These are phyloP conservation scores for Melanostoma scalare DNA, from an alignment of 2,888 invertebrate species.

Conservation along the genomic window DNA sequence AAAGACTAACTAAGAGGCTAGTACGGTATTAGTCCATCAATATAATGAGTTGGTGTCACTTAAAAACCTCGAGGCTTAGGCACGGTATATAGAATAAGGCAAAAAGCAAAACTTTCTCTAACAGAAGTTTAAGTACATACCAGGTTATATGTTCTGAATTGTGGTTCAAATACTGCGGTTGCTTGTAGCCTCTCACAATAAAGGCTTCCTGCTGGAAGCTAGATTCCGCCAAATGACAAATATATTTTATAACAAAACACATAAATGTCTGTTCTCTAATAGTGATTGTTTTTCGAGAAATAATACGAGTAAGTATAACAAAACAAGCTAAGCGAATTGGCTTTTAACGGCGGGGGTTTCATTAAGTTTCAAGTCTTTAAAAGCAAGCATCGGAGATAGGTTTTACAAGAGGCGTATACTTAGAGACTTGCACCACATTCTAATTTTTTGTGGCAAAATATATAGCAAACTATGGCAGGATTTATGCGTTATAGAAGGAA, in stretches of 20 bases:
- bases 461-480: conserved; percentile 53
- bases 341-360: conserved; percentile 9
- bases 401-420: conserved; percentile 29
- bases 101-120: conserved; percentile 59
- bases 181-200: conserved; percentile 66
- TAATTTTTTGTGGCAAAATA: conserved; percentile 24
- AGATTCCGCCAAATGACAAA: conserved; percentile 67
- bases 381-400: conserved; percentile 46
- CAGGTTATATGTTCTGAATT: conserved; percentile 80
- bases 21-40: conserved; percentile 13
- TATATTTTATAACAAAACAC: conserved; percentile 59
- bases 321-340: conserved; percentile 51
- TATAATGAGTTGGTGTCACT: conserved; percentile 29
- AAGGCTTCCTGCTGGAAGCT: conserved; percentile 71
- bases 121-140: conserved; percentile 72
- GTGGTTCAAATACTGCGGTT: conserved; percentile 79
- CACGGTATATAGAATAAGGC: conserved; percentile 39
- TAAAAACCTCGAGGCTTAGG: conserved; percentile 1
- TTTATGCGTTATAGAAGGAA: conserved; percentile 36
- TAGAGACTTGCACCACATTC: conserved; percentile 14
- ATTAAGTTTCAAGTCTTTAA: conserved; percentile 9
- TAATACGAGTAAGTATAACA: conserved; percentile 1
- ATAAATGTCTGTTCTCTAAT: conserved; percentile 59
- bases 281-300: conserved; percentile 30
- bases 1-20: conserved; percentile 5